phyloP scores from a whole-genome alignment of 2,113 vertebrate species.

The Diphyllodes magnificus region DNA sequence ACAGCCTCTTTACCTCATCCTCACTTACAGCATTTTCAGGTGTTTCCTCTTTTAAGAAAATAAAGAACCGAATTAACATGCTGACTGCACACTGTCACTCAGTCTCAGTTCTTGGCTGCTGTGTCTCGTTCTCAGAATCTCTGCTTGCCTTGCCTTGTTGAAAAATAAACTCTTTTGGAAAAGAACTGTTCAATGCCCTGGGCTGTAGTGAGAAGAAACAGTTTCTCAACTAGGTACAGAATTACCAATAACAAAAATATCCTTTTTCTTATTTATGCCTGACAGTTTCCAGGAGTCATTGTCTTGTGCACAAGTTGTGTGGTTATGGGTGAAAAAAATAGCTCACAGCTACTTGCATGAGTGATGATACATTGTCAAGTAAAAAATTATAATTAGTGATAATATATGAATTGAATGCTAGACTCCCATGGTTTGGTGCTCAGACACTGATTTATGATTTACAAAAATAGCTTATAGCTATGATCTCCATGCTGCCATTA shows the following conservation, averaged over 20 bases:
- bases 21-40: not conserved
- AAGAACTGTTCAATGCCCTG: not conserved
- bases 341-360: not conserved
- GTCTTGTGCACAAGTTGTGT: not conserved
- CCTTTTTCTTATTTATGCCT: not conserved
- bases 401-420: not conserved
- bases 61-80: not conserved
- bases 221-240: not conserved
- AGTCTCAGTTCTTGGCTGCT: not conserved
- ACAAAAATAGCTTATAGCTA: not conserved
- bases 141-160: not conserved
- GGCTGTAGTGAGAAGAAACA: not conserved
- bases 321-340: not conserved
- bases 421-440: not conserved
- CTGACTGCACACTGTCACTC: not conserved
- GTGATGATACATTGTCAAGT: not conserved
- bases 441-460: not conserved
- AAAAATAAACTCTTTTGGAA: not conserved
- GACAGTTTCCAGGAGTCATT: not conserved
- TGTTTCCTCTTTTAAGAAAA: not conserved
- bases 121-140: not conserved
- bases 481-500: not conserved
- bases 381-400: slow-evolving; percentile 25
- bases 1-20: not conserved
- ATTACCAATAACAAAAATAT: not conserved